These are phyloP conservation scores for Limenitis arthemis DNA, from an alignment of 2,888 invertebrate genomes.

Conservation along the genomic window DNA sequence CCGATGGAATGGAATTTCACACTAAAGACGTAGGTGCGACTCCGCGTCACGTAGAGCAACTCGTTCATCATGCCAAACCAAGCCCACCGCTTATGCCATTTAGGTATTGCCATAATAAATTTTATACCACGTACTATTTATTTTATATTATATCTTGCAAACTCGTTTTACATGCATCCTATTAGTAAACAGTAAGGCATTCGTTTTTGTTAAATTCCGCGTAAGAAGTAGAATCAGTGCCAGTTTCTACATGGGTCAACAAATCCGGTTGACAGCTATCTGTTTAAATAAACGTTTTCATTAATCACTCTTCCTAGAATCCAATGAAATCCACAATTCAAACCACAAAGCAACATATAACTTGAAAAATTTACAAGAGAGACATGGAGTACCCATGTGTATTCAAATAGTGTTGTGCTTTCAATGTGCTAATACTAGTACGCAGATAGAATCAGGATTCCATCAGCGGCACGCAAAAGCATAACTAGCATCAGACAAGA, in stretches of 20 bases:
- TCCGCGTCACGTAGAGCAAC: constrained; percentile 42
- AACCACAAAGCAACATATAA: not conserved
- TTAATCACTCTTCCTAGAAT: too few relatives aligned
- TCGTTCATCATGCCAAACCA: constrained; percentile 36
- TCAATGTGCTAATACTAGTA: constrained; percentile 57
- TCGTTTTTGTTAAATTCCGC: not conserved
- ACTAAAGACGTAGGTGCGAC: not conserved
- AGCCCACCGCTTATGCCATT: constrained; percentile 37
- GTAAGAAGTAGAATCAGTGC: not conserved
- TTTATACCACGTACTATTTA: not conserved
- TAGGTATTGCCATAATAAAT: constrained; percentile 39
- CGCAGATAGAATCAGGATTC: constrained; percentile 51
- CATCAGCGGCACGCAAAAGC: constrained; percentile 49
- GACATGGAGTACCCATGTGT: constrained; percentile 12
- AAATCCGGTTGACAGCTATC: too few relatives aligned
- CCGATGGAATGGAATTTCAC: not conserved
- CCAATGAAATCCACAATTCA: too few relatives aligned
- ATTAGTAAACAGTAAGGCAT: not conserved
- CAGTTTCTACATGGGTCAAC: not conserved
- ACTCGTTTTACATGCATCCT: not conserved
- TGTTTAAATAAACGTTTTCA: too few relatives aligned
- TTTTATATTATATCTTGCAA: not conserved
- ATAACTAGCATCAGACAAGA: constrained; percentile 51
- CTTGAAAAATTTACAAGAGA: not conserved
- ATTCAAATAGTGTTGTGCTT: constrained; percentile 37